These are phyloP conservation scores for Catharus fuscescens DNA, from an alignment of 2,113 vertebrate species.

Conservation along the genomic window DNA sequence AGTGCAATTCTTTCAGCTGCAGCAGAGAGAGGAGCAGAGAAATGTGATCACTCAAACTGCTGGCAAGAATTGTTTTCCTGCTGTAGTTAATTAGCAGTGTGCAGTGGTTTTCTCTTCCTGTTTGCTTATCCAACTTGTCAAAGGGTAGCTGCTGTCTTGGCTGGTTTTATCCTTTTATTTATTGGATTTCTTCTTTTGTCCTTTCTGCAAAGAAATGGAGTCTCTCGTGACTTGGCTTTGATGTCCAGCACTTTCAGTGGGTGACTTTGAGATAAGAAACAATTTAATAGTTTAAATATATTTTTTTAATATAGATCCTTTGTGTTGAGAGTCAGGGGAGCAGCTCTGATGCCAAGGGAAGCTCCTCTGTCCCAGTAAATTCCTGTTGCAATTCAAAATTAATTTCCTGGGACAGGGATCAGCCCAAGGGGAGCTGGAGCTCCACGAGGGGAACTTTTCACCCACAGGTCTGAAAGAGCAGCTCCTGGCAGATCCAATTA, in stretches of 20 bases:
- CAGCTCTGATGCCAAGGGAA: neutral
- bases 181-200: neutral
- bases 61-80: slow-evolving; percentile 26
- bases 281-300: neutral
- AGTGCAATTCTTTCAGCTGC: slow-evolving; percentile 40
- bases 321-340: neutral
- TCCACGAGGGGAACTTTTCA: neutral
- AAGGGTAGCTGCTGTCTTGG: neutral
- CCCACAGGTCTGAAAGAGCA: neutral
- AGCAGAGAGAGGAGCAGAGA: slow-evolving; percentile 9
- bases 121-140: slow-evolving; percentile 7
- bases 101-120: neutral
- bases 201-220: neutral
- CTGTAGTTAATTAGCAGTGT: slow-evolving; percentile 26
- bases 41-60: neutral
- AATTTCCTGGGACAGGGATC: neutral
- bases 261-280: neutral
- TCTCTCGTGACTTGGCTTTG: neutral
- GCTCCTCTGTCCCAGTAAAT: neutral
- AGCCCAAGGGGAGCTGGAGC: neutral
- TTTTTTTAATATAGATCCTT: neutral
- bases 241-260: neutral
- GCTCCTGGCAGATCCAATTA: neutral
- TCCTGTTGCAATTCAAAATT: slow-evolving; percentile 7
- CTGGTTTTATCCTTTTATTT: neutral